A percentile compares a stretch with the other conserved stretches of the same genome.
Conservation (phyloP, 2,888 invertebrate genomes). For the Halocaridina rubra region DNA sequence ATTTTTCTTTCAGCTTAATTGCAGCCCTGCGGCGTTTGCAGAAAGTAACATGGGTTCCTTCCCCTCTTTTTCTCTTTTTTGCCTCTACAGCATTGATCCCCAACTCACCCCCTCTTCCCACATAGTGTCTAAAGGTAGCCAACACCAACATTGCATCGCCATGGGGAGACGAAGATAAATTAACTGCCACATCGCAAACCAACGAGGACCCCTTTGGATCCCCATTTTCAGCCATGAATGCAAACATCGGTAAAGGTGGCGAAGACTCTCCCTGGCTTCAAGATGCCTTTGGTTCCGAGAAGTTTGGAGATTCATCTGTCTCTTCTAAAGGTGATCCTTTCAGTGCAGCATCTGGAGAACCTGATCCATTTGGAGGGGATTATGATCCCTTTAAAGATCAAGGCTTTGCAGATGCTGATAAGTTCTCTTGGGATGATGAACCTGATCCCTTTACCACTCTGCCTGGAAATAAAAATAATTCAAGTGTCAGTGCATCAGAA, state of each 20-base stretch:
- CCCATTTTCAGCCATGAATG: slow-evolving; percentile 32
- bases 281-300: slow-evolving; percentile 45
- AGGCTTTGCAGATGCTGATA: slow-evolving; percentile 51
- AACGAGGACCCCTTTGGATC: slow-evolving; percentile 38
- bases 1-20: slow-evolving; percentile 48
- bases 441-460: slow-evolving; percentile 50
- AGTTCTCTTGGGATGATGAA: slow-evolving; percentile 63
- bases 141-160: slow-evolving; percentile 45
- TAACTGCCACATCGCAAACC: slow-evolving; percentile 5
- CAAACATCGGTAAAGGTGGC: neutral
- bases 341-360: neutral
- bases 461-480: slow-evolving; percentile 15
- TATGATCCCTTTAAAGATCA: slow-evolving; percentile 62
- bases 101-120: slow-evolving; percentile 57
- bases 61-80: slow-evolving; percentile 35
- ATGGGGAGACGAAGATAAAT: slow-evolving; percentile 41
- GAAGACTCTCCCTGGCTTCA: slow-evolving; percentile 49
- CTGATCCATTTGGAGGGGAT: slow-evolving; percentile 61
- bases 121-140: slow-evolving; percentile 58
- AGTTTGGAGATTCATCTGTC: slow-evolving; percentile 30
- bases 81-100: slow-evolving; percentile 58
- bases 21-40: slow-evolving; percentile 38
- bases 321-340: slow-evolving; percentile 41
- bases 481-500: slow-evolving; percentile 22
- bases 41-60: slow-evolving; percentile 51